A percentile compares a stretch with the other conserved stretches of the same genome.
phyloP scores from a whole-genome alignment of 1,140 invertebrate species.

The Dufourea novaeangliae region DNA sequence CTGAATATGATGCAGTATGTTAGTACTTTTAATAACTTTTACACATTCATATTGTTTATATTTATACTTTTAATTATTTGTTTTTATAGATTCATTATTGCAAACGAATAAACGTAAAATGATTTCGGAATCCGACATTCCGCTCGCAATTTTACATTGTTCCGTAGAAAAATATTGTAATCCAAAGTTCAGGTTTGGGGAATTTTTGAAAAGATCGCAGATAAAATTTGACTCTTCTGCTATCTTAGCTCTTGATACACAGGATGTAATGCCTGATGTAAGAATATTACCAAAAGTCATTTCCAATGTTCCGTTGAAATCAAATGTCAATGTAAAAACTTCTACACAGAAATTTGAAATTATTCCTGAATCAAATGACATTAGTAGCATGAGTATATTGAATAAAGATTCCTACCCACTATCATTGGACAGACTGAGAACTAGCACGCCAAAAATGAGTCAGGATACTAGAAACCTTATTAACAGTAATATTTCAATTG shows the following conservation, averaged over 20 bases:
- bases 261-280: background rate
- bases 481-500: background rate
- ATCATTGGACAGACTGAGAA: background rate
- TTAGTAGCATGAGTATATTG: background rate
- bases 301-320: background rate
- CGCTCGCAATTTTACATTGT: constrained; percentile 85
- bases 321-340: background rate
- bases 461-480: background rate
- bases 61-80: background rate
- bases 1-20: constrained; percentile 35
- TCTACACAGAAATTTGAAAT: background rate
- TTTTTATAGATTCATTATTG: constrained; percentile 10
- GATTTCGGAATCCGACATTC: constrained; percentile 86
- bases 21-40: background rate
- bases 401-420: no score
- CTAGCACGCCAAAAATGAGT: background rate
- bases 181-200: constrained; percentile 80
- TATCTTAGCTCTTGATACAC: constrained; percentile 18
- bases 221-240: background rate
- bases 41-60: background rate
- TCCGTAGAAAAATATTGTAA: constrained; percentile 86
- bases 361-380: constrained; percentile 27
- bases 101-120: constrained; percentile 76
- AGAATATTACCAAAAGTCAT: constrained; percentile 1
- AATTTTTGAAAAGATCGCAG: background rate